These are phyloP conservation scores for Phymastichus coffea DNA, from an alignment of 1,140 invertebrate species.

Conservation along the genomic window DNA sequence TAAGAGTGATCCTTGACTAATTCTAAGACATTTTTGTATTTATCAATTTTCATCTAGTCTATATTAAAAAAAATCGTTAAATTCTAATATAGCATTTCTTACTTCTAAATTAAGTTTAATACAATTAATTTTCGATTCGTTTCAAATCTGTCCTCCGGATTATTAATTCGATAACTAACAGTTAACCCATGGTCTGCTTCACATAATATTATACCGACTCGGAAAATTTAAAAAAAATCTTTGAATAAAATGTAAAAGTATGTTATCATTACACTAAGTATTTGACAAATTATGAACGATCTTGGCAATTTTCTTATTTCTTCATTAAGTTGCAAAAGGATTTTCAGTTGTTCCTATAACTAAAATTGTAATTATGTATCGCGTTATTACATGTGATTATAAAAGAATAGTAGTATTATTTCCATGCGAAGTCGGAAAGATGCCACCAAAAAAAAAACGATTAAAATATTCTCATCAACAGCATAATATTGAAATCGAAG, in stretches of 20 bases:
- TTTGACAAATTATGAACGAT: too few relatives aligned
- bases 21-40: not conserved
- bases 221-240: too few relatives aligned
- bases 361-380: not conserved
- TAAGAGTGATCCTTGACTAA: not conserved
- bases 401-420: not conserved
- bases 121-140: too few relatives aligned
- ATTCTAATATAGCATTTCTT: too few relatives aligned
- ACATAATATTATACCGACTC: too few relatives aligned
- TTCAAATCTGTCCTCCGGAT: too few relatives aligned
- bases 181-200: too few relatives aligned
- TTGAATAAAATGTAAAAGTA: too few relatives aligned
- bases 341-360: not conserved
- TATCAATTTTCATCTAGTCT: not conserved
- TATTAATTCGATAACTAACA: too few relatives aligned
- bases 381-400: constrained; percentile 1
- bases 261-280: too few relatives aligned
- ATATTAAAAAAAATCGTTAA: too few relatives aligned
- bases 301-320: not conserved
- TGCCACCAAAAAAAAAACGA: constrained; percentile 1
- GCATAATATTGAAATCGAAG: not conserved
- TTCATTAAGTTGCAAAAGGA: not conserved
- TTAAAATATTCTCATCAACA: not conserved
- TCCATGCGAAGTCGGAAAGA: not conserved
- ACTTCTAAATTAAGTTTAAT: too few relatives aligned